Conservation (phyloP, 2,797 vertebrate species). For the Aulostomus chinensis region DNA sequence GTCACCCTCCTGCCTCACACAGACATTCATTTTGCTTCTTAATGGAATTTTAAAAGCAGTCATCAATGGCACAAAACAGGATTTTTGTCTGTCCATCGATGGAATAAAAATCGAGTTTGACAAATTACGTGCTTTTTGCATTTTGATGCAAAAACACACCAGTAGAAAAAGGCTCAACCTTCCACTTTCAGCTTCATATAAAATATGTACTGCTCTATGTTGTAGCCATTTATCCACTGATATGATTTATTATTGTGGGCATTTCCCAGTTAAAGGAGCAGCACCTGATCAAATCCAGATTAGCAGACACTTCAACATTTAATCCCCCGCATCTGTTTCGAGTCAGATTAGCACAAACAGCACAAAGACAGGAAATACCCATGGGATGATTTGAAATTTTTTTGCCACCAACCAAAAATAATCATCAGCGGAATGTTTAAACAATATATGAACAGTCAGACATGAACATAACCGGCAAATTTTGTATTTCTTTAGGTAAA, state of each 20-base stretch:
- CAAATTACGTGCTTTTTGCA: not conserved
- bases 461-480: no score
- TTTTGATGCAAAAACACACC: not conserved
- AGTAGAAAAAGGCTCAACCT: not conserved
- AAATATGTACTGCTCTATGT: conserved; percentile 2
- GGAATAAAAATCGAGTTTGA: not conserved
- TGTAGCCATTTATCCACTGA: conserved; percentile 12
- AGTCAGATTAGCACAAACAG: conserved; percentile 71
- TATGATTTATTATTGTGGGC: conserved; percentile 31
- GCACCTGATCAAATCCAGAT: conserved; percentile 73
- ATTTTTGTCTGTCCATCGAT: not conserved
- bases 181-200: conserved; percentile 1
- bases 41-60: conserved; percentile 56
- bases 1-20: conserved; percentile 45
- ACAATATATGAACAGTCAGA: no score
- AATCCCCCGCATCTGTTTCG: conserved; percentile 70
- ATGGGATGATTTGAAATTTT: conserved; percentile 38
- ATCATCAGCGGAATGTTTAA: conserved; percentile 1
- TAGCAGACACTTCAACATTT: conserved; percentile 66
- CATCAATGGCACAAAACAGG: conserved; percentile 4
- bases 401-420: not conserved
- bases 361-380: conserved; percentile 52
- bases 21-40: conserved; percentile 36
- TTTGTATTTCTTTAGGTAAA: no score
- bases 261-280: conserved; percentile 31